phyloP scores from a whole-genome alignment of 2,113 vertebrate genomes.

The Microcebus ravelobensis region DNA sequence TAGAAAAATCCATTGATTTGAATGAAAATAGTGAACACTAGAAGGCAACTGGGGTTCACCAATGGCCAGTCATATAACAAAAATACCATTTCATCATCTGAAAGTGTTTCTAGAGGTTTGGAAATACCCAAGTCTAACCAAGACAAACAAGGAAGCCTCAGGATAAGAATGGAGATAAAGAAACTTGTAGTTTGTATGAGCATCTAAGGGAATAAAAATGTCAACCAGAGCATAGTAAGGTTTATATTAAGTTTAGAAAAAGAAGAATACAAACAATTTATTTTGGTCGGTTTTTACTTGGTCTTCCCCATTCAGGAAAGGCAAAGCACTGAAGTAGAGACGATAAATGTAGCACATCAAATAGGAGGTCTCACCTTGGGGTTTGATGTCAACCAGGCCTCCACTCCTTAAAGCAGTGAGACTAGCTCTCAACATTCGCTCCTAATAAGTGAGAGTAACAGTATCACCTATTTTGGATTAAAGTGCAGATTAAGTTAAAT shows the following conservation, averaged over 20 bases:
- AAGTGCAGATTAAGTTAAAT: neutral
- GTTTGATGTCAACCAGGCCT: neutral
- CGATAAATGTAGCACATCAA: neutral
- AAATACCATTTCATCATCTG: neutral
- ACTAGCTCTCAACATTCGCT: neutral
- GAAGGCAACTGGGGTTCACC: neutral
- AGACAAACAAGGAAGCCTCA: constrained; percentile 24
- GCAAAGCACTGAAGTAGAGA: neutral
- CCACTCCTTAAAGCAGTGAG: neutral
- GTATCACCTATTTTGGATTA: neutral
- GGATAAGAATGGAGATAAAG: constrained; percentile 46
- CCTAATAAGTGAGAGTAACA: neutral
- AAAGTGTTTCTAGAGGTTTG: constrained; percentile 38
- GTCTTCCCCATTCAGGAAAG: neutral
- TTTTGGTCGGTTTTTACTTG: neutral
- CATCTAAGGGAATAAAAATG: constrained; percentile 29
- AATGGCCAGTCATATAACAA: neutral
- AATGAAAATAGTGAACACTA: constrained; percentile 46
- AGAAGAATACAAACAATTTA: neutral
- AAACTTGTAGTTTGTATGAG: constrained; percentile 35
- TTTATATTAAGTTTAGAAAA: constrained; percentile 55
- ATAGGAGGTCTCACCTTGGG: neutral
- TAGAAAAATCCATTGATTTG: neutral
- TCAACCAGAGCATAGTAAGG: neutral
- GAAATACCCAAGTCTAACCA: constrained; percentile 37